phyloP scores from a whole-genome alignment of 2,888 invertebrate genomes.

The Raillietiella orientalis region DNA sequence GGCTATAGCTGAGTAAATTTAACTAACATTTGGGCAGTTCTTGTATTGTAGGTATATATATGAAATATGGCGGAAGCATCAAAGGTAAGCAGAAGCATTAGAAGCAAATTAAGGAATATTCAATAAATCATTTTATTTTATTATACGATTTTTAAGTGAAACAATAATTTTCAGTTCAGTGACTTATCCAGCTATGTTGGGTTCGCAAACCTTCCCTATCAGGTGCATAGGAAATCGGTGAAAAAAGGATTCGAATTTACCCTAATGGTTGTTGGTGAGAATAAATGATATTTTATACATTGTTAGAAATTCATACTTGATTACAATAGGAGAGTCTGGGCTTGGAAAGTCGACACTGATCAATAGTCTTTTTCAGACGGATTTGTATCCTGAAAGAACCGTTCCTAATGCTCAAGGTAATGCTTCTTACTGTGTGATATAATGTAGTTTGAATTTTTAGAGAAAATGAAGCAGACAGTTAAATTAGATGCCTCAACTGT shows the following conservation, averaged over 20 bases:
- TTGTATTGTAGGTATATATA: too few relatives aligned
- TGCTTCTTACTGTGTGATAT: slow-evolving; percentile 7
- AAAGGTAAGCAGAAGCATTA: too few relatives aligned
- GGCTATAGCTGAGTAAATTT: too few relatives aligned
- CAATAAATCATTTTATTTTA: too few relatives aligned
- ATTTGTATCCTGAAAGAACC: slow-evolving; percentile 69
- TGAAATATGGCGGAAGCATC: too few relatives aligned
- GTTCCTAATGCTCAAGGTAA: slow-evolving; percentile 59
- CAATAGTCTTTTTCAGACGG: slow-evolving; percentile 73
- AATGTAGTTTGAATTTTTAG: slow-evolving; percentile 16
- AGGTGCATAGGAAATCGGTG: slow-evolving; percentile 84
- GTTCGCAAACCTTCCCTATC: slow-evolving; percentile 81
- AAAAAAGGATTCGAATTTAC: slow-evolving; percentile 96
- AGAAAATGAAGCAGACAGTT: slow-evolving; percentile 46
- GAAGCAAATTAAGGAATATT: too few relatives aligned
- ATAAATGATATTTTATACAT: slow-evolving; percentile 2
- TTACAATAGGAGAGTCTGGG: slow-evolving; percentile 32
- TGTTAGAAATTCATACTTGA: slow-evolving; percentile 2
- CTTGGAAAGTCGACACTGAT: slow-evolving; percentile 84
- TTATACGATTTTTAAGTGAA: too few relatives aligned
- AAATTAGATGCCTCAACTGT: slow-evolving; percentile 79
- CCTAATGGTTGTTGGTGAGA: slow-evolving; percentile 56
- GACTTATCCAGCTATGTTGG: slow-evolving; percentile 31
- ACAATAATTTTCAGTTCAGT: too few relatives aligned
- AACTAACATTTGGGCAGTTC: too few relatives aligned